Conservation (phyloP, 2,113 vertebrate genomes). For the Ptyas mucosa region DNA sequence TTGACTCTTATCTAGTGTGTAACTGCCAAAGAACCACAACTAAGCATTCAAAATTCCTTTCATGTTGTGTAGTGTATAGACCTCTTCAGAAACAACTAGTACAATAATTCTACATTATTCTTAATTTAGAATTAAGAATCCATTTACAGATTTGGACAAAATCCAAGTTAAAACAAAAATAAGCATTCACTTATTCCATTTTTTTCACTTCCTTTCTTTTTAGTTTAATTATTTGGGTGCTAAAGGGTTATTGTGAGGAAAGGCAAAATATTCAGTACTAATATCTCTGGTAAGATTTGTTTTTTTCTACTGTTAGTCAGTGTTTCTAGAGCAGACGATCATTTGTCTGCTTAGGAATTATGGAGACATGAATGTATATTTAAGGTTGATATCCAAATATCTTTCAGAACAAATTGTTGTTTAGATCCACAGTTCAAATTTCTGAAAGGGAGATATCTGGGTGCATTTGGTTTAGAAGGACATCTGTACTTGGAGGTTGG, state of each 20-base stretch:
- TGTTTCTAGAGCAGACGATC: too few species aligned
- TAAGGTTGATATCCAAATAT: background rate
- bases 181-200: slow-evolving; percentile 4
- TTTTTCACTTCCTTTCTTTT: background rate
- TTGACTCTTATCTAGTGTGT: background rate
- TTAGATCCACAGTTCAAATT: background rate
- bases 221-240: background rate
- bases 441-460: background rate
- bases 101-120: background rate
- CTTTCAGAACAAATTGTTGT: background rate
- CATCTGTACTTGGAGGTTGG: background rate
- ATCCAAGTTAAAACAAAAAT: slow-evolving; percentile 28
- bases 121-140: background rate
- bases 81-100: background rate
- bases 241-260: background rate
- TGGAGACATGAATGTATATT: background rate
- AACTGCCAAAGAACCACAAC: background rate
- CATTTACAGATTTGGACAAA: slow-evolving; percentile 1
- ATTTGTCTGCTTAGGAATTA: background rate
- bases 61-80: background rate
- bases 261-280: background rate
- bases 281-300: background rate
- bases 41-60: background rate
- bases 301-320: background rate
- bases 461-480: background rate